A percentile compares a stretch with the other conserved stretches of the same genome.
Conservation (phyloP, 2,888 invertebrate species). For the Halictus ligatus region DNA sequence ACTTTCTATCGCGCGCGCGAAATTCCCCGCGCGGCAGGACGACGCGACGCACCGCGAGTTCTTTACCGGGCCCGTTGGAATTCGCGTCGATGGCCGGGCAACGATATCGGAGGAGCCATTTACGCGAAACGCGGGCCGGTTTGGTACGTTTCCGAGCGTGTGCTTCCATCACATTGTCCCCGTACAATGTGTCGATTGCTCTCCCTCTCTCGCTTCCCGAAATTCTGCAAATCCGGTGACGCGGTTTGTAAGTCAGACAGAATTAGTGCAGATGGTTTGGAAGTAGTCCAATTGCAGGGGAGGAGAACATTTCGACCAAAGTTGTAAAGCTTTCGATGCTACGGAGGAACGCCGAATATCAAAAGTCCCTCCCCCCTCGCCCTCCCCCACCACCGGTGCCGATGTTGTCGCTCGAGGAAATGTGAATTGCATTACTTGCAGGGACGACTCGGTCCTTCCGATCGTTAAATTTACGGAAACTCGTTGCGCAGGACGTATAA, state of each 20-base stretch:
- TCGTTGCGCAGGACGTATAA: slow-evolving; percentile 20
- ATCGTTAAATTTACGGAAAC: slow-evolving; percentile 41
- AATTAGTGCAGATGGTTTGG: slow-evolving; percentile 59
- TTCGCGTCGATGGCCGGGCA: not conserved
- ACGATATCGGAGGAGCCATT: not conserved
- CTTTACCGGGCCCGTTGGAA: too few relatives aligned
- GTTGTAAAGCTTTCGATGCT: slow-evolving; percentile 52
- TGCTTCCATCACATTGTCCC: slow-evolving; percentile 35
- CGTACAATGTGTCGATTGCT: slow-evolving; percentile 47
- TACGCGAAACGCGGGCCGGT: slow-evolving; percentile 1
- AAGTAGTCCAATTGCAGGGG: slow-evolving; percentile 48
- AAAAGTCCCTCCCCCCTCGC: slow-evolving; percentile 10
- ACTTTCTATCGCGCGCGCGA: not conserved
- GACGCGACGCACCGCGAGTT: not conserved
- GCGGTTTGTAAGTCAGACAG: slow-evolving; percentile 45
- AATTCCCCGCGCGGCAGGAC: not conserved
- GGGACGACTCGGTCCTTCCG: slow-evolving; percentile 28
- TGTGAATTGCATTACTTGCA: slow-evolving; percentile 50
- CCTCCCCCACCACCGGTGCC: not conserved
- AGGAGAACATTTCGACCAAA: slow-evolving; percentile 36
- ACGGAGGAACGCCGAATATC: slow-evolving; percentile 31
- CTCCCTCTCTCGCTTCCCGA: slow-evolving; percentile 28
- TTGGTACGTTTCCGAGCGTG: slow-evolving; percentile 8
- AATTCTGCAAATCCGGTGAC: slow-evolving; percentile 49
- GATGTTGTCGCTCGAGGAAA: slow-evolving; percentile 47